Conservation (phyloP, 2,888 invertebrate species). For the Hedya salicella region DNA sequence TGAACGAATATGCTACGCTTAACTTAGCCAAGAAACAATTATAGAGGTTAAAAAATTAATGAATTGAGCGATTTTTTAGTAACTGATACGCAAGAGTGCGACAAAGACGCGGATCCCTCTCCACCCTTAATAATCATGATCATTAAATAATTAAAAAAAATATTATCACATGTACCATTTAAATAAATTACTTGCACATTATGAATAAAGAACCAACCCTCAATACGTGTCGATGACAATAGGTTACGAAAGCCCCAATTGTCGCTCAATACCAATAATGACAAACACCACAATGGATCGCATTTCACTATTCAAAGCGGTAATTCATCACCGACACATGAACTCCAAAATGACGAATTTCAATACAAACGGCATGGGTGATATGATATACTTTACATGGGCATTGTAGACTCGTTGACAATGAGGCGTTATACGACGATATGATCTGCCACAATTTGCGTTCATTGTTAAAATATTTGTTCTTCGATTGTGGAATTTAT, state of each 20-base stretch:
- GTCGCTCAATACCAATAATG: constrained; percentile 19
- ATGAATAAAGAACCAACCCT: constrained; percentile 2
- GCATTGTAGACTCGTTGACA: neutral
- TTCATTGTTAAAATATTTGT: constrained; percentile 30
- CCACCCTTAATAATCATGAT: too few species aligned
- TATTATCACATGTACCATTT: neutral
- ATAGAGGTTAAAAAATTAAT: too few species aligned
- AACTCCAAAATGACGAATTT: constrained; percentile 6
- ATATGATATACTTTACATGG: neutral
- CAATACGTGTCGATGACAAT: constrained; percentile 17
- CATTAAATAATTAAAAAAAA: too few species aligned
- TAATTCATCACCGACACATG: constrained; percentile 17
- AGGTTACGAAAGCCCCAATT: constrained; percentile 17
- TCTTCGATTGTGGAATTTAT: constrained; percentile 8
- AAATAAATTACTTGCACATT: neutral
- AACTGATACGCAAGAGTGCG: too few species aligned
- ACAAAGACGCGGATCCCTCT: too few species aligned
- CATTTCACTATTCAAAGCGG: constrained; percentile 26
- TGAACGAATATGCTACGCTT: too few species aligned
- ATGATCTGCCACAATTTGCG: constrained; percentile 31
- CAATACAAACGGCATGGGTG: neutral
- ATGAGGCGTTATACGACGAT: constrained; percentile 16
- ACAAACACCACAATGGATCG: constrained; percentile 19
- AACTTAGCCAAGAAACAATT: too few species aligned
- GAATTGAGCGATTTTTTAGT: too few species aligned